These are phyloP conservation scores for Pocota personata DNA, from an alignment of 2,888 invertebrate genomes.

Conservation along the genomic window DNA sequence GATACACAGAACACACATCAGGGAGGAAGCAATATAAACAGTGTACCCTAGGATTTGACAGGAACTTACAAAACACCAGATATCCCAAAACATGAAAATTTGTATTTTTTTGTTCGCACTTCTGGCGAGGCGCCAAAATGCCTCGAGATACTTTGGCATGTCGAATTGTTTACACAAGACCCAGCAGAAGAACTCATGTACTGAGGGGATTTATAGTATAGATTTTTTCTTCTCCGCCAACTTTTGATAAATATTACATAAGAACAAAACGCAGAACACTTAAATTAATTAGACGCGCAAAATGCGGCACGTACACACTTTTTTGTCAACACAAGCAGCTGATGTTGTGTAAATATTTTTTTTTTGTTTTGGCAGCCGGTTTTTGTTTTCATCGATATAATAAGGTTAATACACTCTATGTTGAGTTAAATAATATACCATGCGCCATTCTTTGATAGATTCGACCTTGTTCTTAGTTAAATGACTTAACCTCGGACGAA, in stretches of 20 bases:
- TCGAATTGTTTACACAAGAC: slow-evolving; percentile 14
- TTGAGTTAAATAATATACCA: background rate
- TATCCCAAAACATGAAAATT: slow-evolving; percentile 24
- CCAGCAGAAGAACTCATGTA: background rate
- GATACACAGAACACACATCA: background rate
- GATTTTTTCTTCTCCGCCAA: background rate
- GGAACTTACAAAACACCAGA: background rate
- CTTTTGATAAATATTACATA: background rate
- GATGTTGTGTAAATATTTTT: slow-evolving; percentile 15
- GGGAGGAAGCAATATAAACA: background rate
- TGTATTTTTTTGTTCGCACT: background rate
- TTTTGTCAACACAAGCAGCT: slow-evolving; percentile 14
- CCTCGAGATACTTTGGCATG: slow-evolving; percentile 26
- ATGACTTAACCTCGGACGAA: background rate
- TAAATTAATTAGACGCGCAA: background rate
- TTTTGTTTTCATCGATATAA: slow-evolving; percentile 1
- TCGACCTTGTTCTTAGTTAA: background rate
- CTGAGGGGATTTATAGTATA: background rate
- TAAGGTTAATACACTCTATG: slow-evolving; percentile 33
- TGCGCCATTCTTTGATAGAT: background rate
- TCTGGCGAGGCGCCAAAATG: slow-evolving; percentile 47
- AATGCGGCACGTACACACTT: slow-evolving; percentile 35
- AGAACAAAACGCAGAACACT: background rate
- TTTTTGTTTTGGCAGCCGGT: background rate
- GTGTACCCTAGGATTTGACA: background rate